Evolutionary conservation across 2,888 invertebrate species (phyloP).

Genomic region (Eupithecia pulchellata): DNA sequence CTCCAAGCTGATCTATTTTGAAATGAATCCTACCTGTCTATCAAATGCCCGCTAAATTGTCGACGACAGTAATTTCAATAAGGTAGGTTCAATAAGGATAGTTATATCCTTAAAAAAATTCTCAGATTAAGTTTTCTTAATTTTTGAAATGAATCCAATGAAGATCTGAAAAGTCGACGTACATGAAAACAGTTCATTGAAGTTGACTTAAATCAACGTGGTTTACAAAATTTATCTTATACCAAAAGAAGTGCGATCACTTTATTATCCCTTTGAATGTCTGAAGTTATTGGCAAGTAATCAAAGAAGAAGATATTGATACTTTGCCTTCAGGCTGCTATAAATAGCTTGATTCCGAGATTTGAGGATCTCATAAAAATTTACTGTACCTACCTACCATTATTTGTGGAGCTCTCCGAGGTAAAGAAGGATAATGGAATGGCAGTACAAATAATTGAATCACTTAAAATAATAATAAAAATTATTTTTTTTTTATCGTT

Average conservation of each 20-base stretch:
- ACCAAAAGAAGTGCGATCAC: constrained; percentile 7
- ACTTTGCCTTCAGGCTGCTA: constrained; percentile 34
- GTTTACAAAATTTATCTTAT: not conserved
- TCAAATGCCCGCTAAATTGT: constrained; percentile 38
- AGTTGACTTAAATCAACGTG: not conserved
- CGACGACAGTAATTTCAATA: not conserved
- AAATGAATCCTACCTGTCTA: constrained; percentile 51
- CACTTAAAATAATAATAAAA: not conserved
- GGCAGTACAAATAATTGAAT: constrained; percentile 16
- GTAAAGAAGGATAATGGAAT: constrained; percentile 20
- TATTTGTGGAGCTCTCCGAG: constrained; percentile 30
- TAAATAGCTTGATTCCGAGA: constrained; percentile 32
- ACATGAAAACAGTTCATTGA: not conserved
- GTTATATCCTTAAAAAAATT: constrained; percentile 1
- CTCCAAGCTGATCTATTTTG: constrained; percentile 67
- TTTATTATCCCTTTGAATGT: constrained; percentile 32
- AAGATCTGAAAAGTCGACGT: not conserved
- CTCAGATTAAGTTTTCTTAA: not conserved
- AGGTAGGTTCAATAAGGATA: too few species aligned
- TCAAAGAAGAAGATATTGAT: constrained; percentile 41
- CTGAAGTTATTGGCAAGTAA: constrained; percentile 38
- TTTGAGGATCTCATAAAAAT: constrained; percentile 39
- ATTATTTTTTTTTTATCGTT: too few species aligned
- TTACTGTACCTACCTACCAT: constrained; percentile 32
- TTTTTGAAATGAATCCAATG: not conserved